Conservation (phyloP, 2,888 invertebrate species). For the Rhorus exstirpatorius region DNA sequence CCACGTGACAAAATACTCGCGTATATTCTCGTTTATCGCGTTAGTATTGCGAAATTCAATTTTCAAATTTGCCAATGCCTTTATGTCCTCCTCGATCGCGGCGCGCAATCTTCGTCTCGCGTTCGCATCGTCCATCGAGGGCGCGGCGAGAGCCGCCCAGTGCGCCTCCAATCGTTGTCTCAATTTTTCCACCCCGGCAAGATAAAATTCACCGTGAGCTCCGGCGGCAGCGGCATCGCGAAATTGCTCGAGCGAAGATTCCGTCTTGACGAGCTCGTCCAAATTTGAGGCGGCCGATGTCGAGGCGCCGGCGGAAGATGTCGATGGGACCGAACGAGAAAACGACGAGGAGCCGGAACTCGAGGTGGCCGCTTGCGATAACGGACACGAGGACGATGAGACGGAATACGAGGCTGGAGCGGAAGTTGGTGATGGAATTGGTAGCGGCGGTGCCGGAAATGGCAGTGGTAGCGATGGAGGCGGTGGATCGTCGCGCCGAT, state of each 20-base stretch:
- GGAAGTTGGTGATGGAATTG: too few relatives aligned
- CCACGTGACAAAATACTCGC: slow-evolving; percentile 4
- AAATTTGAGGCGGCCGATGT: background rate
- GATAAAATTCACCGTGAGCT: slow-evolving; percentile 12
- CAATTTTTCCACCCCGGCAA: slow-evolving; percentile 25
- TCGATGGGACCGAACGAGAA: too few relatives aligned
- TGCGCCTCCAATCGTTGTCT: slow-evolving; percentile 5
- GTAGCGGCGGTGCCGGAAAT: background rate
- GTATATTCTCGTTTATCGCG: slow-evolving; percentile 38
- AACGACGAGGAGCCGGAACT: background rate
- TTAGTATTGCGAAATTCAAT: slow-evolving; percentile 31
- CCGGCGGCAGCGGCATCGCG: background rate
- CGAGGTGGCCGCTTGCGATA: background rate
- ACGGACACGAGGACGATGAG: too few relatives aligned
- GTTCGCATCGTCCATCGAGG: slow-evolving; percentile 21
- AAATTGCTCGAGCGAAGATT: background rate
- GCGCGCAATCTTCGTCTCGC: slow-evolving; percentile 21
- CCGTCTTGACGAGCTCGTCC: background rate
- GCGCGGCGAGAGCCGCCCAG: background rate
- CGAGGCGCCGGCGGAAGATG: too few relatives aligned
- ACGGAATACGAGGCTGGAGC: too few relatives aligned
- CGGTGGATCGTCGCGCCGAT: slow-evolving; percentile 4
- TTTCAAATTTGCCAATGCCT: slow-evolving; percentile 22
- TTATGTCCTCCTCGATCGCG: slow-evolving; percentile 25
- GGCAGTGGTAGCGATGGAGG: background rate